These are phyloP conservation scores for Rhyacophila evoluta DNA, from an alignment of 2,888 invertebrate genomes.

Conservation along the genomic window DNA sequence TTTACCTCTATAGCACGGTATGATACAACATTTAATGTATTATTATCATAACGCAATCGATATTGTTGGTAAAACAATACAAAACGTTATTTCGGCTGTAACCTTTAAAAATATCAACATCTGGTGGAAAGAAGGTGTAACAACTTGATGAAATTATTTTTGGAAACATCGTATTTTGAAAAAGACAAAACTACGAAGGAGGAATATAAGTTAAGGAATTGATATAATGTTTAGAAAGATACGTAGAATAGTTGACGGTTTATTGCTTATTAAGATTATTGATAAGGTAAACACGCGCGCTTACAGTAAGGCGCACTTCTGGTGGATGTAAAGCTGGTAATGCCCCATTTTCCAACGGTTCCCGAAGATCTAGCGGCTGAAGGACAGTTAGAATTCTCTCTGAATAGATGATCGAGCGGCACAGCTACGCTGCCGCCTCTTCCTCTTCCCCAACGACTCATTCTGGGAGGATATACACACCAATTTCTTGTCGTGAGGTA, in stretches of 20 bases:
- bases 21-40: no score
- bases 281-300: constrained; percentile 49
- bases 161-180: constrained; percentile 6
- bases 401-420: constrained; percentile 72
- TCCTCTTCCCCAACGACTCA: constrained; percentile 54
- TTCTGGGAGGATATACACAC: constrained; percentile 60
- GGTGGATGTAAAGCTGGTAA: constrained; percentile 92
- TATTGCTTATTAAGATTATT: neutral
- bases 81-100: neutral
- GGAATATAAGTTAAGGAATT: neutral
- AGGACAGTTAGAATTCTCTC: constrained; percentile 87
- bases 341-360: constrained; percentile 94
- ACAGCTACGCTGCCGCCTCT: constrained; percentile 73
- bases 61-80: constrained; percentile 8
- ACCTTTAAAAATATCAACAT: constrained; percentile 18
- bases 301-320: constrained; percentile 82
- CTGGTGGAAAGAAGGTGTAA: constrained; percentile 18
- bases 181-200: neutral
- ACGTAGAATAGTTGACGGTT: neutral
- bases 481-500: constrained; percentile 60
- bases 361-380: constrained; percentile 91
- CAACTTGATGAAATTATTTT: constrained; percentile 15
- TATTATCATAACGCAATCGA: neutral
- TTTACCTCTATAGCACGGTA: neutral
- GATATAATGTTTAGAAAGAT: neutral